Conservation (phyloP, 2,113 vertebrate species). For the Promerops cafer region DNA sequence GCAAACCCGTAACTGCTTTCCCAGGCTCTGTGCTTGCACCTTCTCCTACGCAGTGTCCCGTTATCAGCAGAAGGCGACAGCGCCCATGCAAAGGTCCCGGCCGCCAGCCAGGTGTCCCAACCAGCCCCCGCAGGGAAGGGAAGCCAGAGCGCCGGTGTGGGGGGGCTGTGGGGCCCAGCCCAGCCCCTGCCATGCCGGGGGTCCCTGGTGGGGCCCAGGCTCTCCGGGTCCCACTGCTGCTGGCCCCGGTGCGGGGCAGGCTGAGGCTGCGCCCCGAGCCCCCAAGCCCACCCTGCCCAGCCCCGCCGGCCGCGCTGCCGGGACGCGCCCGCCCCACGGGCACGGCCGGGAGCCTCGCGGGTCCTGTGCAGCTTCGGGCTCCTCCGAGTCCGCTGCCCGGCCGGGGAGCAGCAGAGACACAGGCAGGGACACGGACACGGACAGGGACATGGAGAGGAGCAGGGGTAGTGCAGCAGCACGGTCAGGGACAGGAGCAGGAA, state of each 20-base stretch:
- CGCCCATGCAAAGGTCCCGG: neutral
- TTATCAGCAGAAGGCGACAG: neutral
- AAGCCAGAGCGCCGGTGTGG: fast-evolving
- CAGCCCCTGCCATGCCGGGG: neutral
- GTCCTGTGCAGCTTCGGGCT: fast-evolving
- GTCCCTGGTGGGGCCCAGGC: neutral
- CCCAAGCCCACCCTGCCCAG: neutral
- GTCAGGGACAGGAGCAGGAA: too few species aligned
- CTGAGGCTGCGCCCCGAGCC: neutral
- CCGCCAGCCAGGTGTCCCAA: neutral
- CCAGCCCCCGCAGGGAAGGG: neutral
- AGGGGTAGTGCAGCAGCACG: neutral
- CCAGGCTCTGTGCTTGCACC: neutral
- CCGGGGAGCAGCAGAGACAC: fast-evolving
- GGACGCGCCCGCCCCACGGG: neutral
- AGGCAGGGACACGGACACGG: neutral
- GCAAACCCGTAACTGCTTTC: neutral
- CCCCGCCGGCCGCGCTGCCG: fast-evolving
- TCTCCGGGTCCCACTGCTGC: neutral
- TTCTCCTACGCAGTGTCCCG: fast-evolving
- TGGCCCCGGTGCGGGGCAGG: neutral
- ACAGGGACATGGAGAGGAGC: neutral
- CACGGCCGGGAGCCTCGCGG: neutral
- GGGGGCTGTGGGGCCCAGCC: neutral
- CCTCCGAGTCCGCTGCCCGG: neutral